A percentile compares a stretch with the other conserved stretches of the same genome.
These are phyloP conservation scores for Prinia subflava DNA, from an alignment of 2,113 vertebrate species.

Conservation along the genomic window DNA sequence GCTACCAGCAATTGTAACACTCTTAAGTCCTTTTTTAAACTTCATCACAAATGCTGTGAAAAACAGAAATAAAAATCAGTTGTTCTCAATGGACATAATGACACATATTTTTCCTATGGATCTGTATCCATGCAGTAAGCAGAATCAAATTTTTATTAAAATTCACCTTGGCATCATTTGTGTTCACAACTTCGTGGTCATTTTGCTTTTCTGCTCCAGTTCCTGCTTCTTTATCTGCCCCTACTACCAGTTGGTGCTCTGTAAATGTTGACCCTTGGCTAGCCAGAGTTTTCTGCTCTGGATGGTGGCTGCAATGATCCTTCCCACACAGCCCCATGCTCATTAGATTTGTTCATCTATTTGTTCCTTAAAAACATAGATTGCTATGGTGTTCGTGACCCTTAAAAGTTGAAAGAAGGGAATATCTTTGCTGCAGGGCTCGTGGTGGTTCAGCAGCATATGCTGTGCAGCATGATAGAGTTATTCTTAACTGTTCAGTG, in stretches of 20 bases:
- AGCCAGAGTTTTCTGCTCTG: not conserved
- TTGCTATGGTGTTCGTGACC: not conserved
- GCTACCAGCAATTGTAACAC: not conserved
- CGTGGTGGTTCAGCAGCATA: not conserved
- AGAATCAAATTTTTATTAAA: conserved; percentile 51
- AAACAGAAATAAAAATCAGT: not conserved
- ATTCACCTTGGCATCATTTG: conserved; percentile 14
- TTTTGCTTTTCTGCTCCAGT: not conserved
- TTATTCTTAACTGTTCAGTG: not conserved
- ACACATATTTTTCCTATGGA: not conserved
- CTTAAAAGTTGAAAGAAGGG: not conserved
- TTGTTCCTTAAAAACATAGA: not conserved
- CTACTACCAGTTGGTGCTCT: not conserved
- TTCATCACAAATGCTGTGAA: not conserved
- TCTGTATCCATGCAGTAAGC: not conserved
- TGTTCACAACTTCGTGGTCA: not conserved
- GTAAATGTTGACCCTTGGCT: not conserved
- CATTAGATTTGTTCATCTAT: not conserved
- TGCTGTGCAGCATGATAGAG: not conserved
- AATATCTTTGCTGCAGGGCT: not conserved
- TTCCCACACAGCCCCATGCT: not conserved
- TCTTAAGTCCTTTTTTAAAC: not conserved
- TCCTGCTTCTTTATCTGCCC: not conserved
- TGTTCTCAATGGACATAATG: not conserved
- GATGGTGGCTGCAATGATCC: not conserved